Evolutionary conservation across 1,140 invertebrate species (phyloP).

Genomic region (Drosophila triauraria): DNA sequence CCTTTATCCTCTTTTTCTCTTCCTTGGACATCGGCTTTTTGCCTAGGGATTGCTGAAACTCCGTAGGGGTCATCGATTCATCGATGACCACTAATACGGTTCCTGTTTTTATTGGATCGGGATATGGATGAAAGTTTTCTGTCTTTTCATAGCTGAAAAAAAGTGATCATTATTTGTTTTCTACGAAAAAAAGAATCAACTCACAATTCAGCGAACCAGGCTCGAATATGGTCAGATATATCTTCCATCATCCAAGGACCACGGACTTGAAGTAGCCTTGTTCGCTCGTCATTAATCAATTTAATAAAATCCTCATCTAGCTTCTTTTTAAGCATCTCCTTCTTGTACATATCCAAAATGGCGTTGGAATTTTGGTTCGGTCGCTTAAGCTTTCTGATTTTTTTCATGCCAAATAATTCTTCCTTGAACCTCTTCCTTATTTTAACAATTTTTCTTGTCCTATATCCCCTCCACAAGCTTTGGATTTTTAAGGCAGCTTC

Average conservation of each 20-base stretch:
- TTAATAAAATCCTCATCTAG: constrained; percentile 86
- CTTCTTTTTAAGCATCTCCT: constrained; percentile 70
- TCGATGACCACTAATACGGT: constrained; percentile 86
- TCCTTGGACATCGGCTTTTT: constrained; percentile 80
- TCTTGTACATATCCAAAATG: constrained; percentile 85
- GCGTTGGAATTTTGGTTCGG: constrained; percentile 43
- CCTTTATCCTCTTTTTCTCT: constrained; percentile 59
- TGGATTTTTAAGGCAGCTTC: constrained; percentile 86
- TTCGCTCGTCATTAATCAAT: constrained; percentile 86
- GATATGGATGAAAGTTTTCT: constrained; percentile 86
- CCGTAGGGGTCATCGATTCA: constrained; percentile 86
- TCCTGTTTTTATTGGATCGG: constrained; percentile 86
- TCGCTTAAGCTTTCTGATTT: constrained; percentile 66
- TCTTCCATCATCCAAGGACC: constrained; percentile 89
- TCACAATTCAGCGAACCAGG: constrained; percentile 88
- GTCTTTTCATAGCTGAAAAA: constrained; percentile 84
- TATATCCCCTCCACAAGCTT: constrained; percentile 85
- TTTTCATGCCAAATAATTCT: constrained; percentile 84
- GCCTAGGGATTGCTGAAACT: constrained; percentile 84
- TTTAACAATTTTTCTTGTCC: constrained; percentile 71
- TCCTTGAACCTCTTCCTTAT: constrained; percentile 79
- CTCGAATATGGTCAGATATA: constrained; percentile 89
- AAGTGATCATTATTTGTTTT: neutral
- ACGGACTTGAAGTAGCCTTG: constrained; percentile 86
- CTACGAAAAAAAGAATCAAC: constrained; percentile 1